Evolutionary conservation across 2,888 invertebrate genomes (phyloP).

Genomic region (Lysandra bellargus): DNA sequence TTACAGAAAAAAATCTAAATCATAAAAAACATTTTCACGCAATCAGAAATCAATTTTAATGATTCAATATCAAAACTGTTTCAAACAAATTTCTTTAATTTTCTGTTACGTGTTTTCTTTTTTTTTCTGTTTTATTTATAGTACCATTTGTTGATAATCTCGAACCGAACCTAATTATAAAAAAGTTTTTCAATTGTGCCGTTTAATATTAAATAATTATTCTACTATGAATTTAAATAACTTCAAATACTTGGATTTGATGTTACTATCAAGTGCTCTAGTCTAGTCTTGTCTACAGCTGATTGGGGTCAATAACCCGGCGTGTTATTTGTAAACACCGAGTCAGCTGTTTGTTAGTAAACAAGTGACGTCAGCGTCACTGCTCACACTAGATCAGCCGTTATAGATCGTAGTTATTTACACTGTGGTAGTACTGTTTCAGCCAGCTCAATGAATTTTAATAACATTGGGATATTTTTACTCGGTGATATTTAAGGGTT

Average conservation of each 20-base stretch:
- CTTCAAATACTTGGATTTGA: not conserved
- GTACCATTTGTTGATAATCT: no score
- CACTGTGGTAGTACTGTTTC: not conserved
- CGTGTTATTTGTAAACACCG: conserved; percentile 7
- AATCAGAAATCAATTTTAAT: no score
- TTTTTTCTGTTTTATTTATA: no score
- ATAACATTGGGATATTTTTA: not conserved
- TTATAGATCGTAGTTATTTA: not conserved
- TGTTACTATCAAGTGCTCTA: not conserved
- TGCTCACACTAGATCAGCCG: not conserved
- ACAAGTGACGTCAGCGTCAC: conserved; percentile 8
- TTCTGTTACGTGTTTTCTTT: no score
- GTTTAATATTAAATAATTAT: no score
- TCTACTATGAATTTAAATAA: not conserved
- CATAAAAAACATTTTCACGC: no score
- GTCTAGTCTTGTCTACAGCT: not conserved
- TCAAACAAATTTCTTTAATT: no score
- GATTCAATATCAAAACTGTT: no score
- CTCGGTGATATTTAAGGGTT: not conserved
- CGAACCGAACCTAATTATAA: no score
- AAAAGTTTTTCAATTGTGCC: no score
- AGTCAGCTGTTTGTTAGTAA: conserved; percentile 1
- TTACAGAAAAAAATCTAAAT: not conserved
- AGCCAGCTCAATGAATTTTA: not conserved
- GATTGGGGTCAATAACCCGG: not conserved